A percentile compares a stretch with the other conserved stretches of the same genome.
Conservation (phyloP, 2,797 vertebrate genomes). For the Atherinosoma microstoma region DNA sequence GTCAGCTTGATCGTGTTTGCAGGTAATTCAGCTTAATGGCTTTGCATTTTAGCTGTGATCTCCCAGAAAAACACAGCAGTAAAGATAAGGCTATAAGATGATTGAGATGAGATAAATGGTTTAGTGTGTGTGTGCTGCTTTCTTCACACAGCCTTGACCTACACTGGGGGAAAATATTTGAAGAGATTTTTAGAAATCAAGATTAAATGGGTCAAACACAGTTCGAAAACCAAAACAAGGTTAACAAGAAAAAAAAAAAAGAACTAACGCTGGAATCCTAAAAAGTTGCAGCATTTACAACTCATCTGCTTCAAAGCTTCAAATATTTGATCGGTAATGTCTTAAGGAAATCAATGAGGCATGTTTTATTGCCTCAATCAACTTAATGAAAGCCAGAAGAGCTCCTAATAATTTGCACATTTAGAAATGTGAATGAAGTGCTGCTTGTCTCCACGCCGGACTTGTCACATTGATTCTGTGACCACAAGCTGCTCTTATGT, state of each 20-base stretch:
- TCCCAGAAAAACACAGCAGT: slow-evolving; percentile 79
- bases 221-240: neutral
- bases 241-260: neutral
- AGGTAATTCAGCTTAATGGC: slow-evolving; percentile 58
- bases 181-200: slow-evolving; percentile 12
- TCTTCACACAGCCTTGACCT: slow-evolving; percentile 74
- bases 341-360: neutral
- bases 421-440: neutral
- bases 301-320: neutral
- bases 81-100: slow-evolving; percentile 76
- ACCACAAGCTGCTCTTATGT: slow-evolving; percentile 4
- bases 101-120: slow-evolving; percentile 57
- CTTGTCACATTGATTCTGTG: slow-evolving; percentile 7
- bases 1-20: slow-evolving; percentile 34
- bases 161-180: slow-evolving; percentile 14
- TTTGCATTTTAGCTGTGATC: slow-evolving; percentile 65
- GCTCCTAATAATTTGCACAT: slow-evolving; percentile 11
- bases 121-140: slow-evolving; percentile 46
- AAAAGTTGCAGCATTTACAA: neutral
- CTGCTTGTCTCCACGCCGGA: neutral
- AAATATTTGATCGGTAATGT: slow-evolving; percentile 2
- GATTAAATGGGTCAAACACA: slow-evolving; percentile 25
- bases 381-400: slow-evolving; percentile 1
- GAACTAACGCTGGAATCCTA: neutral
- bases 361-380: slow-evolving; percentile 13